Evolutionary conservation across 2,888 invertebrate genomes (phyloP), one percentile per base, ranked within the genome.

Genomic region (Rhamnusium bicolor): DNA sequence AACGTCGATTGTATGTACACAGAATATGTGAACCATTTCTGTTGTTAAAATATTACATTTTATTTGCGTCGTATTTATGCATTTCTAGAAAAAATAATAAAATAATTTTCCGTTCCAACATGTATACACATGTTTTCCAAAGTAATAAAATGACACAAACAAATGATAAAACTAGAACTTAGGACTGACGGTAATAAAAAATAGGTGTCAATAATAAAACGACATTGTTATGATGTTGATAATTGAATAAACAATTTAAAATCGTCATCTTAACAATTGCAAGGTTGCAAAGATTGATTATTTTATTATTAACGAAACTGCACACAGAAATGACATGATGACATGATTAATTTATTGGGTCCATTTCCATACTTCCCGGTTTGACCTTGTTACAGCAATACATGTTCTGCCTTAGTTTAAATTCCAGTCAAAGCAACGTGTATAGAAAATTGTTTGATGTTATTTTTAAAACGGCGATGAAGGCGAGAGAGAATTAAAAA

Each of bases 341-440:
- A 47, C 24, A 27, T 49, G 21, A 47, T 47, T 63, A 51, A 49
- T 51, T 27, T 16, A 18, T 14, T 27, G 14, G 47, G 49, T 27
- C 14, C 27, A 27, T 10, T 24, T 24, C 62, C 24, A 63, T 63
- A 6, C 49, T 16, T 63, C 49, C 12, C 46, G n/a, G 49, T 6
- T 27, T 63, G 49, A 49, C 63, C 63, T 63, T 63, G 63, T 16
- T 12, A 49, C 10, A 24, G 63, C 49, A 49, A 63, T 27, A 27
- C 29, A 27, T 29, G 27, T 27, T 63, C 63, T 27, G 27, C 18
- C 19, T 32, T 60, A 24, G 27, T 58, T 18, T 29, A 24, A 27
- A 51, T 27, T 16, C 12, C 46, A 62, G n/a, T 14, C 21, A 62
- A 47, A 47, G 62, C 47, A n/a, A 47, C 24, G 62, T 47, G 21